phyloP scores from a whole-genome alignment of 2,113 vertebrate species.

The Podilymbus podiceps region DNA sequence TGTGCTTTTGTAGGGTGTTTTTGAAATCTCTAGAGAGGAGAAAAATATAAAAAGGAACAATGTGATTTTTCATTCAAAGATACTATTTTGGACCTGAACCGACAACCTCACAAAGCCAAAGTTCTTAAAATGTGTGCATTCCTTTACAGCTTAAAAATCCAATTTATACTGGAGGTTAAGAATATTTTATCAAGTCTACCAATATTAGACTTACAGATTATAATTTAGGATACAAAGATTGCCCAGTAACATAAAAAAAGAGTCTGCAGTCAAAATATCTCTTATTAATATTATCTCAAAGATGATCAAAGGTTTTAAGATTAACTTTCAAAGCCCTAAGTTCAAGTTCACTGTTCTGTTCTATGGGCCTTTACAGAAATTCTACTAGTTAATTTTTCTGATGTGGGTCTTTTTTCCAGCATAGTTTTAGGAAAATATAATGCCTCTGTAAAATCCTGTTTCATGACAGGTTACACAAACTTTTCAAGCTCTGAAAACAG shows the following conservation, averaged over 20 bases:
- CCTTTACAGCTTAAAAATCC: neutral
- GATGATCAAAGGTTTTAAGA: neutral
- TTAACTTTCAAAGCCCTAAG: neutral
- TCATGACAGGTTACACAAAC: neutral
- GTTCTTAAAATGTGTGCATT: neutral
- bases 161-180: neutral
- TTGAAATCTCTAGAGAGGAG: neutral
- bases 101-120: neutral
- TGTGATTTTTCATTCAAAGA: neutral
- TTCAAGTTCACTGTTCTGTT: neutral
- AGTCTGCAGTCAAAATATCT: neutral
- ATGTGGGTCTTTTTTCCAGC: neutral
- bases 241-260: neutral
- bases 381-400: neutral
- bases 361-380: neutral
- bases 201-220: neutral
- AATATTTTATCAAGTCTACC: neutral
- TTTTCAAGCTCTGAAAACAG: neutral
- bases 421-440: neutral
- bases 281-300: neutral
- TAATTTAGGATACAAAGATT: neutral
- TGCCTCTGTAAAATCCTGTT: neutral
- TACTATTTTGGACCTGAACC: neutral
- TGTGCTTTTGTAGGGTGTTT: neutral
- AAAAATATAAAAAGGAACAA: neutral